Percentiles rank a stretch among this genome's conserved stretches.
phyloP scores from a whole-genome alignment of 2,113 vertebrate species.

The Excalfactoria chinensis region DNA sequence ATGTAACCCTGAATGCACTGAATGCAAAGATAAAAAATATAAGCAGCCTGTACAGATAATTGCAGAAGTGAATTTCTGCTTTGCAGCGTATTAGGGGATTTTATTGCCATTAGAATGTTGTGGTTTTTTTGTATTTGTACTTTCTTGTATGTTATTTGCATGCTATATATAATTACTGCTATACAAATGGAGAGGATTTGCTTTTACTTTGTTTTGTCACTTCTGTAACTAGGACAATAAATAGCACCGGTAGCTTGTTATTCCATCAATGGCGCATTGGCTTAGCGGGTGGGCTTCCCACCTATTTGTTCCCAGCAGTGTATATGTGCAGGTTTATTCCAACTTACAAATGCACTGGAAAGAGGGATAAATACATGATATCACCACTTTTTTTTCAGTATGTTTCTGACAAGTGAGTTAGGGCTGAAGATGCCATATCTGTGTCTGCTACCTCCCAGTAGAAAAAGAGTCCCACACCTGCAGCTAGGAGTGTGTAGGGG shows the following conservation, averaged over 20 bases:
- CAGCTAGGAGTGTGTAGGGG: not conserved
- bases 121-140: not conserved
- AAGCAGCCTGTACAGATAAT: not conserved
- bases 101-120: not conserved
- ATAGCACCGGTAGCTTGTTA: not conserved
- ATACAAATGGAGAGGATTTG: not conserved
- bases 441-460: not conserved
- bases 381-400: not conserved
- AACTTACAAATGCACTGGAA: not conserved
- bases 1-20: not conserved
- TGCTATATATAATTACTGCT: not conserved
- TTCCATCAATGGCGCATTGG: not conserved
- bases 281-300: slow-evolving; percentile 45
- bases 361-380: not conserved
- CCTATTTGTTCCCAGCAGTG: slow-evolving; percentile 54
- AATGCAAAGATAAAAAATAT: not conserved
- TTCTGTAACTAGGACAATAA: not conserved
- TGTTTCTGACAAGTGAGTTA: not conserved
- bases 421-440: accelerated
- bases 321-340: not conserved
- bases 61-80: not conserved
- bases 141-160: not conserved
- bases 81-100: not conserved
- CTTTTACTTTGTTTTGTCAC: not conserved
- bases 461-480: not conserved